A percentile compares a stretch with the other conserved stretches of the same genome.
phyloP scores from a whole-genome alignment of 2,113 vertebrate species.

The Brevimyrus niger region DNA sequence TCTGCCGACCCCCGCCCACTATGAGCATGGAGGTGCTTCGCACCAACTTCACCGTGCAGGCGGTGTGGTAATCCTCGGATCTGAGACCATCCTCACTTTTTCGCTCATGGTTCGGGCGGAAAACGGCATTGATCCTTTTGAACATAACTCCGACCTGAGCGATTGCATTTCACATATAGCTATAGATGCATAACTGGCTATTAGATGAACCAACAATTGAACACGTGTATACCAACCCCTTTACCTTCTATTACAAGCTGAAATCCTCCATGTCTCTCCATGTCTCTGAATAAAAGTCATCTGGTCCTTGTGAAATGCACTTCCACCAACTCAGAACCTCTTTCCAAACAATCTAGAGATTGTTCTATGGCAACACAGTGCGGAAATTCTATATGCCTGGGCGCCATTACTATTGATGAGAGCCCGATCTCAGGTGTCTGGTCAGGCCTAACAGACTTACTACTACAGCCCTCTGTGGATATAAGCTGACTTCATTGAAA shows the following conservation, averaged over 20 bases:
- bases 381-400: conserved; percentile 44
- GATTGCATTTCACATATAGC: conserved; percentile 7
- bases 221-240: not conserved
- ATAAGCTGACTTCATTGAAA: not conserved
- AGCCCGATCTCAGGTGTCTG: conserved; percentile 33
- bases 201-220: not conserved
- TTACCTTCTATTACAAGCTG: not conserved
- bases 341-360: conserved; percentile 16
- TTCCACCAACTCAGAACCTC: not conserved
- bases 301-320: not conserved
- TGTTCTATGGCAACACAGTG: conserved; percentile 40
- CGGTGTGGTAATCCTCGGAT: conserved; percentile 49
- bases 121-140: conserved; percentile 66
- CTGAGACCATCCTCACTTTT: conserved; percentile 40
- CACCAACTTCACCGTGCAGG: conserved; percentile 70
- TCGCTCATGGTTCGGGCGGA: conserved; percentile 62
- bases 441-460: not conserved
- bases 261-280: conserved; percentile 34
- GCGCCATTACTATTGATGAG: conserved; percentile 34
- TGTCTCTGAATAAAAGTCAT: conserved; percentile 37
- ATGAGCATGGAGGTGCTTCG: conserved; percentile 89
- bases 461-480: not conserved
- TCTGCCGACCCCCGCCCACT: conserved; percentile 63
- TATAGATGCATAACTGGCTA: not conserved
- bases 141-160: conserved; percentile 49